Conservation (phyloP, 2,113 vertebrate genomes). For the Hyla sarda region DNA sequence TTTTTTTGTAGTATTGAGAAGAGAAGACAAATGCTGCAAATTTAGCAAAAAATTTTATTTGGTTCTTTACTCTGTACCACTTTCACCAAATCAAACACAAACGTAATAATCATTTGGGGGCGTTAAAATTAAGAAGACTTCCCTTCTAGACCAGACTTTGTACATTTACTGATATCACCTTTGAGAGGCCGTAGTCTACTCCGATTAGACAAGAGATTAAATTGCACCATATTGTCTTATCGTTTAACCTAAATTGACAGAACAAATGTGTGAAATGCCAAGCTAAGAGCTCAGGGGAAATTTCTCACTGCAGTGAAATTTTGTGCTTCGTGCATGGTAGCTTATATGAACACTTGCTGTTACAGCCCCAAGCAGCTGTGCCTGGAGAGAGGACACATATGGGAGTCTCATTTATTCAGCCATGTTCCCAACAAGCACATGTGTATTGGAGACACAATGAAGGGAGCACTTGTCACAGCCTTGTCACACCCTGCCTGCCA, state of each 20-base stretch:
- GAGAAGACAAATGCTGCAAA: too few relatives aligned
- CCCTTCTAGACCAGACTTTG: too few relatives aligned
- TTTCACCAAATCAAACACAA: too few relatives aligned
- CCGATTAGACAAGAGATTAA: slow-evolving; percentile 32
- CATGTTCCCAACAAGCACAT: background rate
- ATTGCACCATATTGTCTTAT: slow-evolving; percentile 31
- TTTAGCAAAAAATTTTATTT: too few relatives aligned
- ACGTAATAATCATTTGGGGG: too few relatives aligned
- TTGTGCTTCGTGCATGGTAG: slow-evolving; percentile 20
- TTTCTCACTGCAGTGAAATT: slow-evolving; percentile 29
- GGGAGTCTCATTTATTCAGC: slow-evolving; percentile 1
- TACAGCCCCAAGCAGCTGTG: slow-evolving; percentile 29
- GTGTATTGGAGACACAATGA: slow-evolving; percentile 21
- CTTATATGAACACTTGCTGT: slow-evolving; percentile 29
- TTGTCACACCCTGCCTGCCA: slow-evolving; percentile 29
- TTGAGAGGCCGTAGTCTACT: background rate
- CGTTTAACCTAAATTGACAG: slow-evolving; percentile 53
- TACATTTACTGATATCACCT: background rate
- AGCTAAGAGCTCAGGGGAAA: slow-evolving; percentile 46
- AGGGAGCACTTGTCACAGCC: background rate
- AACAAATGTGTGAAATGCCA: slow-evolving; percentile 50
- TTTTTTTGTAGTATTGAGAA: too few relatives aligned
- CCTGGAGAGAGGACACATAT: background rate
- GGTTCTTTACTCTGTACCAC: too few relatives aligned
- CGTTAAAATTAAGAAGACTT: too few relatives aligned